Evolutionary conservation across 2,888 invertebrate species (phyloP).

Genomic region (Nycteola revayana): DNA sequence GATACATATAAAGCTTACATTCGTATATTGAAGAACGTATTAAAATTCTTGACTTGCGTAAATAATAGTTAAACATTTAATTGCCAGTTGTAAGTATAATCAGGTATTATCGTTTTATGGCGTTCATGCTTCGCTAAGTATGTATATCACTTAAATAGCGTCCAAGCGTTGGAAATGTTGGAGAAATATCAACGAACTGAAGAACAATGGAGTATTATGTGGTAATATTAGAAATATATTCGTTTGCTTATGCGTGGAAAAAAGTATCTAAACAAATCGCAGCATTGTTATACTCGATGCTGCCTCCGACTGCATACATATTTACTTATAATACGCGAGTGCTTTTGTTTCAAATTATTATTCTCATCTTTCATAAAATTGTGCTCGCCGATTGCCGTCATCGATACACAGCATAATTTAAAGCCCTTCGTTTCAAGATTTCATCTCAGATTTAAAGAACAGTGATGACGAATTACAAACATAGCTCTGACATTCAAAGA

Average conservation of each 20-base stretch:
- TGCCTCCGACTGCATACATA: constrained; percentile 57
- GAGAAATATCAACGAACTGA: constrained; percentile 74
- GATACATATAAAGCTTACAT: too few species aligned
- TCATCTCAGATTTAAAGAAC: too few species aligned
- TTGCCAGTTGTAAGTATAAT: constrained; percentile 52
- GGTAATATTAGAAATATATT: constrained; percentile 81
- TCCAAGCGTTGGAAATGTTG: constrained; percentile 69
- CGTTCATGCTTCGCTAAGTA: constrained; percentile 65
- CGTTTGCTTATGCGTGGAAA: constrained; percentile 74
- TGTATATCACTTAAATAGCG: constrained; percentile 69
- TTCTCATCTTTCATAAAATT: constrained; percentile 30
- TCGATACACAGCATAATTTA: constrained; percentile 1
- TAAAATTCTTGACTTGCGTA: constrained; percentile 21
- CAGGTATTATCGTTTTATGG: constrained; percentile 58
- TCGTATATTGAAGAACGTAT: too few species aligned
- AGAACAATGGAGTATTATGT: constrained; percentile 81
- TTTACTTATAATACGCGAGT: constrained; percentile 35
- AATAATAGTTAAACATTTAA: constrained; percentile 50
- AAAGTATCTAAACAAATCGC: constrained; percentile 79
- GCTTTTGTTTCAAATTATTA: constrained; percentile 25
- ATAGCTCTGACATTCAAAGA: too few species aligned
- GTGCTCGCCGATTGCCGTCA: constrained; percentile 17
- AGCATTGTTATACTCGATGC: constrained; percentile 69
- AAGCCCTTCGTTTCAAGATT: too few species aligned
- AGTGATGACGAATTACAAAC: too few species aligned